phyloP scores from a whole-genome alignment of 2,797 vertebrate genomes.

The Coracias cyanogaster region DNA sequence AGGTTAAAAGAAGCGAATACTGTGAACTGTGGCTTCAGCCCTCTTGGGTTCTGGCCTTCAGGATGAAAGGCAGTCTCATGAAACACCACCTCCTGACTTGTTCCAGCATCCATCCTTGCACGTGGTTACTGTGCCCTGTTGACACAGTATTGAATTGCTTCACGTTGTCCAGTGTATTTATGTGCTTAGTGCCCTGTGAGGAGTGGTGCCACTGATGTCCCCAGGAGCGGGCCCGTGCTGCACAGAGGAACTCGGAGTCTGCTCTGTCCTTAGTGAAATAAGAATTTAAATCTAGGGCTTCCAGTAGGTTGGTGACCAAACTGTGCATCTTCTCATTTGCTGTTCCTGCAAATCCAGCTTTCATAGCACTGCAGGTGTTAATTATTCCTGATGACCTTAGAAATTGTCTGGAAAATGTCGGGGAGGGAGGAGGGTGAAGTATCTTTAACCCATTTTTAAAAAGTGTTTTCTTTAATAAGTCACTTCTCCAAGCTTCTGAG shows the following conservation, averaged over 20 bases:
- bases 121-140: accelerated
- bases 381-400: background rate
- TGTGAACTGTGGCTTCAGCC: background rate
- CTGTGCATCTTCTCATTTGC: background rate
- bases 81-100: background rate
- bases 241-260: background rate
- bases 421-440: background rate
- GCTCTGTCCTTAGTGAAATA: background rate
- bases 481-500: background rate
- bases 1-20: background rate
- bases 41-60: background rate
- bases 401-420: background rate
- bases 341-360: background rate
- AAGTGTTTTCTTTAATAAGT: background rate
- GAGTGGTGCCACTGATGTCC: background rate
- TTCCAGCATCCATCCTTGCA: background rate
- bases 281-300: background rate
- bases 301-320: background rate
- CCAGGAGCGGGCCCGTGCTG: background rate
- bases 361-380: background rate
- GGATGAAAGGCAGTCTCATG: background rate
- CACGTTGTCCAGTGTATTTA: accelerated
- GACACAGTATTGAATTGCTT: background rate
- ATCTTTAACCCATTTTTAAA: background rate
- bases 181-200: background rate